Base-by-base conservation (phyloP, 1,140 invertebrate species). In the Idris sp. region DNA sequence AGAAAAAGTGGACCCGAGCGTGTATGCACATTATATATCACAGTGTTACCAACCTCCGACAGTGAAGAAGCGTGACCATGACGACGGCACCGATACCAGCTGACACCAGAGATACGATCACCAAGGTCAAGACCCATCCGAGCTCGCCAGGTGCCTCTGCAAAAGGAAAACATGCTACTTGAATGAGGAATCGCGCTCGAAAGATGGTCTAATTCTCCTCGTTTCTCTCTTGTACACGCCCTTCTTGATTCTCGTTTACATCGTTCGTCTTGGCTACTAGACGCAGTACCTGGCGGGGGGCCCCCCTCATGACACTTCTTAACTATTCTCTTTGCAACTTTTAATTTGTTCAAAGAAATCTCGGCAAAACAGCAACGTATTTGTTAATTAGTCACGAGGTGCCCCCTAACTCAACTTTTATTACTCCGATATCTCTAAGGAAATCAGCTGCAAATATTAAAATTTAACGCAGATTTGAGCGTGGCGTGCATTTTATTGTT, bases 1-100 rank as follows among this genome's bases (percentile, higher is more conserved):
- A n/a, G 19, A 48, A 61, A 59, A 38, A 40, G 18, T 14, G 19
- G 22, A 22, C 26, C 19, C 33, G 46, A 49, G 16, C 38, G 51
- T 43, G 35, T 65, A 41, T 46, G 44, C 40, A 25, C 35, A 62
- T 74, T 51, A 74, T 74, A 54, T 65, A 76, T 73, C 25, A 35
- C 53, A 51, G 36, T 38, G 28, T 13, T 77, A 84, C 85, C 77
- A 73, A 89, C 88, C 86, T 89, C 74, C 88, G 77, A 77, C 89
- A 89, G 61, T 89, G 87, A 41, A 89, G 83, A 40, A 89, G 81
- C 48, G 88, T 87, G 68, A 90, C 87, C 89, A 89, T 90, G 46
- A 89, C 80, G 30, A 88, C 86, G 28, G 89, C 89, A n/a, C 89
- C 89, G 53, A 54, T 87, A 19, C 87, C 84, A 22, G 89, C 89